Base-by-base conservation (phyloP, 2,797 vertebrate genomes). In the Danio choprae region DNA sequence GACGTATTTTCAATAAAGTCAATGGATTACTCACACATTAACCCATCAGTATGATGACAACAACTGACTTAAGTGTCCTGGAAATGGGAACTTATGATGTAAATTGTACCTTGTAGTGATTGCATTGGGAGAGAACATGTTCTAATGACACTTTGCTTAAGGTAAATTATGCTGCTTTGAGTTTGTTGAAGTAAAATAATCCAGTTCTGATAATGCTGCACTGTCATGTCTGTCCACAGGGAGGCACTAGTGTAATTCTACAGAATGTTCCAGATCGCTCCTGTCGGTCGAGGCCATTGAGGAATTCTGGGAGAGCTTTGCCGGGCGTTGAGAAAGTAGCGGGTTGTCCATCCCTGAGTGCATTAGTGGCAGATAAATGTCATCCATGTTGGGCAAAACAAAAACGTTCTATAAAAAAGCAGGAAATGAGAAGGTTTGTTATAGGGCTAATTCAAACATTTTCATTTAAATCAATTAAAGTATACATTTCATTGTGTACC, bases 351-450 rank as follows among this genome's bases (percentile, higher is more conserved):
- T 60, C 20, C 87, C 89, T 0, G 95, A 92, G 46, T 90, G 86
- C 95, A 97, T 97, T 87, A 97, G 91, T 38, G 96, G 95, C 16
- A 97, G 55, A 85, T 95, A 94, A 84, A 97, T 91, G 84, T 98
- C 96, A 0, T 98, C 96, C 96, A 97, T 98, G 90, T 97, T 97
- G 46, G 95, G 95, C 90, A 96, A 92, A 51, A 98, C 96, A 91
- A 98, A 90, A 20, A 96, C 94, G 93, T 97, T 97, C 96, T 97
- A 29, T 29, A 85, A 64, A 62, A 63, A 18, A 56, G 13, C 4
- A 44, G 4, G 15, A 48, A 60, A 81, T 13, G 9, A 55, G 41
- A 51, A n/a, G 6, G 43, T 69, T 40, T 51, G n/a, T 41, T 43
- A 12, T 50, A 13, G 18, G 53, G 13, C 58, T 44, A n/a, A 16